A percentile compares a stretch with the other conserved stretches of the same genome.
Conservation (phyloP, 2,797 vertebrate genomes). For the Fringilla coelebs region DNA sequence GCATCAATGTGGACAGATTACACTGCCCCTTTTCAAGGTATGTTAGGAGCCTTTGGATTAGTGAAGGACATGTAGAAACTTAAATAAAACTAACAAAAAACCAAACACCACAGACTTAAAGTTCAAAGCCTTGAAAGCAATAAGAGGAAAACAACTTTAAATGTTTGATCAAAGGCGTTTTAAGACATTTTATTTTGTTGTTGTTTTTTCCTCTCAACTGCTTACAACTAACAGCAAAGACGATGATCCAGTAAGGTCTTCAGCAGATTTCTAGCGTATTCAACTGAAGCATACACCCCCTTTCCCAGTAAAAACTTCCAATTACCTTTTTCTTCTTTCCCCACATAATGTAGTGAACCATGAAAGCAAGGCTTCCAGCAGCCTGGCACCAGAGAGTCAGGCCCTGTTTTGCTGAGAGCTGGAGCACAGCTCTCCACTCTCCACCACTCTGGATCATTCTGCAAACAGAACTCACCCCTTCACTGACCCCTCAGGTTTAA, state of each 20-base stretch:
- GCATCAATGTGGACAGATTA: neutral
- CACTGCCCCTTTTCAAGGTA: neutral
- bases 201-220: neutral
- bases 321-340: neutral
- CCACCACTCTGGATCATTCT: neutral
- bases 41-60: neutral
- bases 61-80: neutral
- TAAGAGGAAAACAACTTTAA: neutral
- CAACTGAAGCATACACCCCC: neutral
- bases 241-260: neutral
- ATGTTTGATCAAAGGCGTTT: neutral
- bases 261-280: neutral
- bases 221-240: neutral
- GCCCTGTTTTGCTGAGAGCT: neutral
- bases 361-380: neutral
- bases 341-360: neutral
- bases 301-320: neutral
- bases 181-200: neutral
- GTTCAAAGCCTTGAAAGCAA: neutral
- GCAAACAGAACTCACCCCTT: neutral
- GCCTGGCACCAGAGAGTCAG: neutral
- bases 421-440: neutral
- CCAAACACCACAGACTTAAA: neutral
- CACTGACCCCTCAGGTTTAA: neutral
- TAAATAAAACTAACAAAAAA: neutral